Base-by-base conservation (phyloP, 2,797 vertebrate genomes). In the Gymnocypris eckloni region DNA sequence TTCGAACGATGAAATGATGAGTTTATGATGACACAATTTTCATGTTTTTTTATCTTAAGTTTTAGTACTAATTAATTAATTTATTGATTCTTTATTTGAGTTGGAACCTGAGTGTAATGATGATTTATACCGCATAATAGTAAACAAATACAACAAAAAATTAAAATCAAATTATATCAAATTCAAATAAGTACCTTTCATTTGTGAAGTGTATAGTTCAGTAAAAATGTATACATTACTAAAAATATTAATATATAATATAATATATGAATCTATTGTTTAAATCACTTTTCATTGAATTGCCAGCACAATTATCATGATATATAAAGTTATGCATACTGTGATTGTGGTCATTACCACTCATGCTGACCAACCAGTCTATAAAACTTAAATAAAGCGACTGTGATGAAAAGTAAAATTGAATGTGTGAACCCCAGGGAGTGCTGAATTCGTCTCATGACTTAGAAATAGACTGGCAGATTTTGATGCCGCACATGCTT, bases 401-500 rank as follows among this genome's bases (percentile, higher is more conserved):
- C 25, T 37, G 54, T 59, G 9, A 37, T 64, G 25, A 20, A 16
- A 59, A 43, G 52, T 61, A 15, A 64, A 18, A 25, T 16, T 28
- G 72, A 84, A 67, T 75, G 18, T 67, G 72, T 84, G 33, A 84
- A 15, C 45, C 15, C 22, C 41, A 28, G 72, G 28, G 45, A 50
- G 0, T 9, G 28, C 13, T 45, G 13, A n/a, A 75, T 59, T 83
- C 54, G 50, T 25, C 45, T 66, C 1, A 10, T 54, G 33, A n/a
- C 61, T 77, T 52, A 52, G 33, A 67, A 41, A 83, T n/a, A 76
- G 54, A 48, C 28, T 15, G 43, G 66, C 41, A 52, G 59, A 64
- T 64, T 48, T 83, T 75, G 41, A 83, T 37, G 41, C 12, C 9
- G 9, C 56, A 10, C 82, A 54, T 84, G 59, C 72, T 66, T 67